Base-by-base conservation (phyloP, 2,113 vertebrate genomes). In the Spilogale gracilis region DNA sequence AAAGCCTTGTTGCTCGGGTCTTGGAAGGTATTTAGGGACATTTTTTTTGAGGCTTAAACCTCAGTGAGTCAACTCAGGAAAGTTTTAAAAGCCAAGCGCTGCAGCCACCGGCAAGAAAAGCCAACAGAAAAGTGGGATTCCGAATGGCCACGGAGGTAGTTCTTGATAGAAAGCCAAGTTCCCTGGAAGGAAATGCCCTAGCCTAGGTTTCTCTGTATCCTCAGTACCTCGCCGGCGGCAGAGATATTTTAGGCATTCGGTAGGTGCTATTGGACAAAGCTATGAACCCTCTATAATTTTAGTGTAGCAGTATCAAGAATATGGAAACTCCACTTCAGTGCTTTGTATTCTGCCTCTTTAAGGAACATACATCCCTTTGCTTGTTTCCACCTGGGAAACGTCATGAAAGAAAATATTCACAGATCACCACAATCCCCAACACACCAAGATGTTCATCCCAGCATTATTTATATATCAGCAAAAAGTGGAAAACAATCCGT, bases 1-100 rank as follows among this genome's bases (percentile, higher is more conserved):
- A 84, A 92, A 86, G n/a, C 60, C 48, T 9, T 6, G 20, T 6
- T 9, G n/a, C 12, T 54, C 60, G 30, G 20, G 23, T 63, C n/a
- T 52, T 60, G 9, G 13, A 69, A 71, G 30, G 48, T 17, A 58
- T 25, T n/a, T 61, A 2, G 38, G 30, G 48, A 86, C 27, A 30
- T 9, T 27, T 76, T 76, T 79, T 81, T 11, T 7, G 63, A 43
- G 12, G 20, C 45, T 73, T 54, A 83, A 76, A 83, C 23, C 10
- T 73, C 60, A 14, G 23, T 18, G 61, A 71, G 67, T 48, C 86
- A 91, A 82, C 25, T 90, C 23, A 32, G 5, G 25, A 2, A 91
- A 52, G 20, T 73, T 79, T 69, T 91, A 71, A 83, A 95, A 87
- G 90, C 48, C 61, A 61, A 65, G 16, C 84, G 79, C 56, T 63